A percentile compares a stretch with the other conserved stretches of the same genome.
phyloP scores from a whole-genome alignment of 2,888 invertebrate species.

The Morpho deidamia region DNA sequence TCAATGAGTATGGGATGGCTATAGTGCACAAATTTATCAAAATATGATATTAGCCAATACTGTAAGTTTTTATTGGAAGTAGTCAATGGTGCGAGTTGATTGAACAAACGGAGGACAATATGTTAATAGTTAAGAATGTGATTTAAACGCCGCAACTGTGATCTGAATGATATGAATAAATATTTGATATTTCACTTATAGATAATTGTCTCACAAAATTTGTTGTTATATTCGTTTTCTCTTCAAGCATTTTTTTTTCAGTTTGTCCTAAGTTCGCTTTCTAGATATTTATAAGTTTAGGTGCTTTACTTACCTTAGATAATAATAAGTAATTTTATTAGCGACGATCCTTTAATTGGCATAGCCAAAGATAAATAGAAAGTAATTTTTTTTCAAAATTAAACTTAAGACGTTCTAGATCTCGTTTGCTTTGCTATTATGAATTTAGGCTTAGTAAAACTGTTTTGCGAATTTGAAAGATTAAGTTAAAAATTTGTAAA shows the following conservation, averaged over 20 bases:
- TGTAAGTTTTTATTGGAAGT: constrained; percentile 44
- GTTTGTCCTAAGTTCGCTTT: constrained; percentile 41
- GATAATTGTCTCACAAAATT: constrained; percentile 69
- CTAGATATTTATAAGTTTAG: constrained; percentile 50
- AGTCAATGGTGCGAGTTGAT: constrained; percentile 60
- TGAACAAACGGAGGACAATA: constrained; percentile 74
- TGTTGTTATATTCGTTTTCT: constrained; percentile 35
- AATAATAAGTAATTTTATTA: constrained; percentile 51
- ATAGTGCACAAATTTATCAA: constrained; percentile 46
- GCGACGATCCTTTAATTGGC: constrained; percentile 60
- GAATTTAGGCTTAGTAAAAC: constrained; percentile 24
- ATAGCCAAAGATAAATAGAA: constrained; percentile 74
- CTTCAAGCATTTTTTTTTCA: constrained; percentile 33
- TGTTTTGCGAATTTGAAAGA: constrained; percentile 27
- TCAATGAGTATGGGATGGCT: constrained; percentile 66
- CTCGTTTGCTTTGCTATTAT: constrained; percentile 32
- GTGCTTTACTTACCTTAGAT: constrained; percentile 59
- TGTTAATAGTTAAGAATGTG: constrained; percentile 77
- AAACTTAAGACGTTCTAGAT: constrained; percentile 28
- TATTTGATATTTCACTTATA: constrained; percentile 78
- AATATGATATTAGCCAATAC: constrained; percentile 43
- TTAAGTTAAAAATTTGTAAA: constrained; percentile 18
- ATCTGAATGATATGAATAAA: constrained; percentile 79
- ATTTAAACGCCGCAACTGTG: constrained; percentile 79
- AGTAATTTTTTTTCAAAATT: constrained; percentile 57